Percentiles rank a stretch among this genome's conserved stretches.
Evolutionary conservation across 2,888 invertebrate genomes (phyloP).

Genomic region (Eupithecia subumbrata): DNA sequence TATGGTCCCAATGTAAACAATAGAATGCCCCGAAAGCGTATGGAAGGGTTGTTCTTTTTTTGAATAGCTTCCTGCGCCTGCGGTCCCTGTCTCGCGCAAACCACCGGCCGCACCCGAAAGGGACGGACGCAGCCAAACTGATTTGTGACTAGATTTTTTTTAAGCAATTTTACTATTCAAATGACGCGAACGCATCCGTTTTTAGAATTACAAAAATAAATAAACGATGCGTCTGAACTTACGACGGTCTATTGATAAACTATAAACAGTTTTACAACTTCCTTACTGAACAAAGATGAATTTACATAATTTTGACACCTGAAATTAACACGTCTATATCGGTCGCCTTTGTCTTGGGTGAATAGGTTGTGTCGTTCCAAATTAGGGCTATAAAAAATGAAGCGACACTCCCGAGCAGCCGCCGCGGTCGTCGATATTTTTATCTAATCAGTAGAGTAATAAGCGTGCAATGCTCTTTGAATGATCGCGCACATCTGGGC

Average conservation of each 20-base stretch:
- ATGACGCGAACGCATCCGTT: slow-evolving; percentile 81
- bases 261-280: slow-evolving; percentile 77
- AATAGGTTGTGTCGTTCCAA: slow-evolving; percentile 43
- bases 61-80: slow-evolving; percentile 77
- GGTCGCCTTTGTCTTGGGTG: slow-evolving; percentile 45
- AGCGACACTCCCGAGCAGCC: slow-evolving; percentile 37
- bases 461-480: slow-evolving; percentile 62
- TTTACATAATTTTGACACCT: slow-evolving; percentile 47
- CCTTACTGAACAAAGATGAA: slow-evolving; percentile 65
- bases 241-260: slow-evolving; percentile 66
- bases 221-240: slow-evolving; percentile 57
- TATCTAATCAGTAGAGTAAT: slow-evolving; percentile 61
- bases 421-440: slow-evolving; percentile 47
- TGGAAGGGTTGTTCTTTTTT: slow-evolving; percentile 83
- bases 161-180: slow-evolving; percentile 79
- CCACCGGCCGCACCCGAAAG: slow-evolving; percentile 47
- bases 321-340: slow-evolving; percentile 49
- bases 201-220: slow-evolving; percentile 78
- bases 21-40: slow-evolving; percentile 77
- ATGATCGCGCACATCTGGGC: slow-evolving; percentile 58
- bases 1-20: slow-evolving; percentile 67
- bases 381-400: slow-evolving; percentile 45
- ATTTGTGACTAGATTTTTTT: slow-evolving; percentile 54
- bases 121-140: slow-evolving; percentile 55
- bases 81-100: slow-evolving; percentile 61